Conservation (phyloP, 92 coral and sea anemone species). For the Chrysogorgia sp. region DNA sequence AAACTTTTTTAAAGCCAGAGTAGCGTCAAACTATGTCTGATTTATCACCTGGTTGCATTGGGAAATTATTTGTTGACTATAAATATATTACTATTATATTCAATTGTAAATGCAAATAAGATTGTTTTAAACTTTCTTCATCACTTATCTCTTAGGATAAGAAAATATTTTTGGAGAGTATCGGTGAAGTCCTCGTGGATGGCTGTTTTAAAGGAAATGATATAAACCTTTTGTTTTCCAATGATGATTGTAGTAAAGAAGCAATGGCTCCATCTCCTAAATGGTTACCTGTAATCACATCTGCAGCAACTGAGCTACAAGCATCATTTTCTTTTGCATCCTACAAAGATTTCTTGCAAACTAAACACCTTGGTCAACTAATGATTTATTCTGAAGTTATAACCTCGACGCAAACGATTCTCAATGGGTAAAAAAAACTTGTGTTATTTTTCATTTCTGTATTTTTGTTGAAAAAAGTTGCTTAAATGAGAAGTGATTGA, state of each 20-base stretch:
- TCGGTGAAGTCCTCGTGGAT: constrained; percentile 48
- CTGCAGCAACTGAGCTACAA: not conserved
- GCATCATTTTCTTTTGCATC: constrained; percentile 59
- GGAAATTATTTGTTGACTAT: too few species aligned
- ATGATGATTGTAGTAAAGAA: constrained; percentile 23
- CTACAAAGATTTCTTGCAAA: constrained; percentile 63
- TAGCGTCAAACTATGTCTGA: too few species aligned
- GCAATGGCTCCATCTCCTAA: constrained; percentile 52
- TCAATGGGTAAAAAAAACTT: constrained; percentile 70
- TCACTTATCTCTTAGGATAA: constrained; percentile 21
- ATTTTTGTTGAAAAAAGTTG: too few species aligned
- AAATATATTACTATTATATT: too few species aligned
- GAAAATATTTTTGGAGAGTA: constrained; percentile 56
- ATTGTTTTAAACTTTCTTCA: too few species aligned
- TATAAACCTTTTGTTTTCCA: constrained; percentile 65
- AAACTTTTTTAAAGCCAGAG: too few species aligned
- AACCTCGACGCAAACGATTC: constrained; percentile 77
- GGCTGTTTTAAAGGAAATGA: constrained; percentile 70
- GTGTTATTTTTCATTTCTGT: not conserved
- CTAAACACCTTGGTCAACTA: constrained; percentile 73
- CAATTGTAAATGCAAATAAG: too few species aligned
- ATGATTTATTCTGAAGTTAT: constrained; percentile 78
- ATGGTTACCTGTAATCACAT: constrained; percentile 62
- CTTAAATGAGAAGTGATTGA: not conserved
- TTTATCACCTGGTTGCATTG: too few species aligned